Evolutionary conservation across 1,140 invertebrate species (phyloP), one percentile per base, ranked within the genome.

Genomic region (Carcinoscorpius rotundicauda): DNA sequence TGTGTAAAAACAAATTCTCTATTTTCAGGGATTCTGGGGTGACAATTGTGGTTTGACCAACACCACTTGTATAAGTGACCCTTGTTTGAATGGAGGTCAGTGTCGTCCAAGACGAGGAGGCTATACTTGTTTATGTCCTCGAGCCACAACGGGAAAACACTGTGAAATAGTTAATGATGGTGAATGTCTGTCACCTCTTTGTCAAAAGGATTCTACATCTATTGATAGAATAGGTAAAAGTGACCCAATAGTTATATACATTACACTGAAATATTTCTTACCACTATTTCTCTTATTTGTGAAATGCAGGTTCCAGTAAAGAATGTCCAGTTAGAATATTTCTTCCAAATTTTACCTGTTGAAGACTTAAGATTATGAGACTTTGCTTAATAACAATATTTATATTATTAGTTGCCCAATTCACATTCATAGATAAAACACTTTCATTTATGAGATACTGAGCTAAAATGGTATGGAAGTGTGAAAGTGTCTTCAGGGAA

Each of bases 31-130:
- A 3, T 98, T 86, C 75, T 90, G 87, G 66, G 94, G 94, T 3
- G 85, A 86, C 68, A 91, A 89, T 73, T 97, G 93, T 73, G 89
- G 96, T 75, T 87, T 86, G 68, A 86, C 86, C 11, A 88, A 89
- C 0, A 88, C 86, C 59, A 86, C 86, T 62, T 97, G 93, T 72
- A 86, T 90, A 65, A 86, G 83, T 2, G 86, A 87, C 74, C 89
- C 89, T 0, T 95, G 92, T 71, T 78, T 84, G 52, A 88, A 91
- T 69, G 88, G 88, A 4, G 89, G 87, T 3, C 89, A 87, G 57
- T 94, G 91, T 75, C 81, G 88, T 8, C 82, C 66, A 5, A 59
- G 80, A 62, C 80, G 86, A 10, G 84, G 86, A 0, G 87, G 85
- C 58, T 93, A 89, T 73, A 80, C 89, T n/a, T 93, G 70, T 51